Base-by-base conservation (phyloP, 1,140 invertebrate species). In the Littorina saxatilis region DNA sequence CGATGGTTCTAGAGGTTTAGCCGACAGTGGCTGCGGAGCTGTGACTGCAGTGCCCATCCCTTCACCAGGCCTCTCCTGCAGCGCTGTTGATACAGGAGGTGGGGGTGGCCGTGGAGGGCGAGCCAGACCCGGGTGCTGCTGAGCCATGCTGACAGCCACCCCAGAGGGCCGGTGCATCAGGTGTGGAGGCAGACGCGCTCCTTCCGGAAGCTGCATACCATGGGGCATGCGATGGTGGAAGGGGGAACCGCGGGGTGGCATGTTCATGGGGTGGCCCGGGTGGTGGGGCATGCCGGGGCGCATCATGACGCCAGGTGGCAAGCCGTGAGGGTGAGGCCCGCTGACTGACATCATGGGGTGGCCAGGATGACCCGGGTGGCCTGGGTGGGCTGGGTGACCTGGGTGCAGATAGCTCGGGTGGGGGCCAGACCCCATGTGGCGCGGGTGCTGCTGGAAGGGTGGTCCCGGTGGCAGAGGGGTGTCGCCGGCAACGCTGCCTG, bases 201-300 rank as follows among this genome's bases (percentile, higher is more conserved):
- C 52, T 9, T 81, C 80, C 47, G 79, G 79, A 27, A 84, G 83
- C 32, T 81, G 83, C 78, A 83, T 66, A 47, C 73, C 55, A 35
- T 74, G 79, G 11, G 72, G 68, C 35, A 40, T 52, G 32, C 70
- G 73, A 5, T 32, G 77, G 37, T 74, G 75, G 52, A 50, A 66
- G 3, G 78, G 35, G 9, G 79, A 5, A 11, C 82, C 82, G 29
- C 66, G 52, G 37, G 70, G 74, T 7, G 40, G 43, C 61, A 47
- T 58, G n/a, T 15, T n/a, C 20, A n/a, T 23, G 1, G 77, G 63
- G 37, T 68, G 77, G 4, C 77, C 37, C 4, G 9, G 52, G 52
- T 76, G 47, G 29, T 32, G 13, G 35, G 77, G 77, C 79, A 84
- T 81, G 43, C 74, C 70, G 23, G 79, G 66, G 23, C 20, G 82